Evolutionary conservation across 2,888 invertebrate species (phyloP).

Genomic region (Osmoderma eremita): DNA sequence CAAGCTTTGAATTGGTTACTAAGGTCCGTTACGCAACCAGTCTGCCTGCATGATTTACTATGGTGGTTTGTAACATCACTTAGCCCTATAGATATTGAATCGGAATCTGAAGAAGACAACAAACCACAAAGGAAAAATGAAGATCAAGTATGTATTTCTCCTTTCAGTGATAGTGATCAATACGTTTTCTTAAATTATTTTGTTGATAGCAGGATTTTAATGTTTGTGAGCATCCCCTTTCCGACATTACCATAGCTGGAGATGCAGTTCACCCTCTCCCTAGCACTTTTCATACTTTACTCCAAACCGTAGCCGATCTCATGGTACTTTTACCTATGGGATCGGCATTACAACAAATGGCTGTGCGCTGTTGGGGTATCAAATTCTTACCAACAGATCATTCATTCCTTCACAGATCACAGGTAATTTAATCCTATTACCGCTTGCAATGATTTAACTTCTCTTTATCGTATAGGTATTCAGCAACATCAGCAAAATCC

Average conservation of each 20-base stretch:
- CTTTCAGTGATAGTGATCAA: not conserved
- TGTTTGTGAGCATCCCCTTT: slow-evolving; percentile 80
- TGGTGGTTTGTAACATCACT: slow-evolving; percentile 96
- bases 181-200: not conserved
- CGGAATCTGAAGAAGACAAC: slow-evolving; percentile 69
- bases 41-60: slow-evolving; percentile 91
- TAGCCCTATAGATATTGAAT: slow-evolving; percentile 67
- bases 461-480: slow-evolving; percentile 76
- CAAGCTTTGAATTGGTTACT: slow-evolving; percentile 97
- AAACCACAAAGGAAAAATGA: slow-evolving; percentile 62
- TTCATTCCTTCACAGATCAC: slow-evolving; percentile 82
- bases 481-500: slow-evolving; percentile 94
- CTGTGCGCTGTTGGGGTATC: slow-evolving; percentile 93
- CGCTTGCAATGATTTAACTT: slow-evolving; percentile 27
- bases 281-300: slow-evolving; percentile 78
- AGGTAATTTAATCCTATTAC: slow-evolving; percentile 48
- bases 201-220: slow-evolving; percentile 64
- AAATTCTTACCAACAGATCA: slow-evolving; percentile 90
- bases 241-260: slow-evolving; percentile 82
- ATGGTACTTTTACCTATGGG: slow-evolving; percentile 89
- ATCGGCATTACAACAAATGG: slow-evolving; percentile 89
- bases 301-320: slow-evolving; percentile 92
- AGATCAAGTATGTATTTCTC: slow-evolving; percentile 55
- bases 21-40: slow-evolving; percentile 89
- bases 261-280: slow-evolving; percentile 73